Evolutionary conservation across 2,888 invertebrate species (phyloP).

Genomic region (Dolichomitus sp.): DNA sequence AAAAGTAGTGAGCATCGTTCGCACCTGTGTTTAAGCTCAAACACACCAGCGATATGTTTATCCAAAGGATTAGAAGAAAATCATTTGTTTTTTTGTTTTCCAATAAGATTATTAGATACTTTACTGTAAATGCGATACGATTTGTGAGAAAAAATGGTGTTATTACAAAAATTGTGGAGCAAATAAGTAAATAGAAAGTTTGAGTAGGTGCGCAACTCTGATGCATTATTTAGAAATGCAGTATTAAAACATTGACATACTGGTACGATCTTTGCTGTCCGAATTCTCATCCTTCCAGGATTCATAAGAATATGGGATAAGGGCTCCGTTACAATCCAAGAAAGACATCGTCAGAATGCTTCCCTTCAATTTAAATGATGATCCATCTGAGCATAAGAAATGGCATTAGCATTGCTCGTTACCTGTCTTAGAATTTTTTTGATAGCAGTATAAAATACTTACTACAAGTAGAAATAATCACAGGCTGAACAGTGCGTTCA

Average conservation of each 20-base stretch:
- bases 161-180: neutral
- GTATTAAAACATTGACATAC: constrained; percentile 71
- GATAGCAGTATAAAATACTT: constrained; percentile 76
- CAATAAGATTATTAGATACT: too few relatives aligned
- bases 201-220: neutral
- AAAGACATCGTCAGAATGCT: constrained; percentile 98
- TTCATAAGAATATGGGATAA: constrained; percentile 96
- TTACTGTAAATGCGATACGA: too few relatives aligned
- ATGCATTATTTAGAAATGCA: neutral
- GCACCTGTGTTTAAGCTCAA: too few relatives aligned
- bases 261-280: constrained; percentile 86
- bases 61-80: too few relatives aligned
- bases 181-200: neutral
- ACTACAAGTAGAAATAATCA: constrained; percentile 96
- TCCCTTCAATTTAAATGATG: constrained; percentile 98
- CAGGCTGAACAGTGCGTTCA: constrained; percentile 95
- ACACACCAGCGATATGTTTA: too few relatives aligned
- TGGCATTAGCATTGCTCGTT: neutral
- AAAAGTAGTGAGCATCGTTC: too few relatives aligned
- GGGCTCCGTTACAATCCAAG: constrained; percentile 97
- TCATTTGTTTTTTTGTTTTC: too few relatives aligned
- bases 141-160: neutral
- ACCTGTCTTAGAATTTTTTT: neutral
- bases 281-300: constrained; percentile 96
- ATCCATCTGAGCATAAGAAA: constrained; percentile 91